Evolutionary conservation across 1,140 invertebrate genomes (phyloP).

Genomic region (Marisa cornuarietis): DNA sequence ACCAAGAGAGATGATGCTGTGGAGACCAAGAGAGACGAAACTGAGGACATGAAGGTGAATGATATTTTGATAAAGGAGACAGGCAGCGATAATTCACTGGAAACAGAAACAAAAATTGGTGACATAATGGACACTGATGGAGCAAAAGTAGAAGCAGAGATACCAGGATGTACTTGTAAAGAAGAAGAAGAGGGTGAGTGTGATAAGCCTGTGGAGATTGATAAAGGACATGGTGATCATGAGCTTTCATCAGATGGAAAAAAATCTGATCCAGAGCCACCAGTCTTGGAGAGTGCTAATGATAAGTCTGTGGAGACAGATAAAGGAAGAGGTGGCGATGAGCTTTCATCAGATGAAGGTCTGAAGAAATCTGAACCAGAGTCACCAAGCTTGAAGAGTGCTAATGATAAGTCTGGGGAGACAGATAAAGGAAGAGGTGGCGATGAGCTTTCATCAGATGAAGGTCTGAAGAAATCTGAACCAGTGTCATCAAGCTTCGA

Average conservation of each 20-base stretch:
- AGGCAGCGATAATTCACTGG: too few species aligned
- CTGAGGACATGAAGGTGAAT: too few species aligned
- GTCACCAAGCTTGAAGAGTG: background rate
- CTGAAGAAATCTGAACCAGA: background rate
- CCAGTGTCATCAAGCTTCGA: background rate
- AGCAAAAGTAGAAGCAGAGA: background rate
- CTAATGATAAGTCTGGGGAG: background rate
- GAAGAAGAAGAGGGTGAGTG: background rate
- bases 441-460: too few species aligned
- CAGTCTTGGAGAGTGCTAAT: background rate
- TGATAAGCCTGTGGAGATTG: background rate
- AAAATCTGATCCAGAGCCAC: background rate
- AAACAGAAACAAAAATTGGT: too few species aligned
- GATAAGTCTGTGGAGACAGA: background rate
- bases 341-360: too few species aligned
- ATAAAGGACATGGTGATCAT: background rate
- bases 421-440: background rate
- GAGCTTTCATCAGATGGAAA: too few species aligned
- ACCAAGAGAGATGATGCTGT: too few species aligned
- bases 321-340: background rate
- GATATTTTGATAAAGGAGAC: too few species aligned
- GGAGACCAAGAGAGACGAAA: too few species aligned
- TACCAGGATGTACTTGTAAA: background rate
- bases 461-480: background rate
- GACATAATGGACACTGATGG: background rate